Conservation (phyloP, 2,888 invertebrate species). For the Tenthredo mesomela region DNA sequence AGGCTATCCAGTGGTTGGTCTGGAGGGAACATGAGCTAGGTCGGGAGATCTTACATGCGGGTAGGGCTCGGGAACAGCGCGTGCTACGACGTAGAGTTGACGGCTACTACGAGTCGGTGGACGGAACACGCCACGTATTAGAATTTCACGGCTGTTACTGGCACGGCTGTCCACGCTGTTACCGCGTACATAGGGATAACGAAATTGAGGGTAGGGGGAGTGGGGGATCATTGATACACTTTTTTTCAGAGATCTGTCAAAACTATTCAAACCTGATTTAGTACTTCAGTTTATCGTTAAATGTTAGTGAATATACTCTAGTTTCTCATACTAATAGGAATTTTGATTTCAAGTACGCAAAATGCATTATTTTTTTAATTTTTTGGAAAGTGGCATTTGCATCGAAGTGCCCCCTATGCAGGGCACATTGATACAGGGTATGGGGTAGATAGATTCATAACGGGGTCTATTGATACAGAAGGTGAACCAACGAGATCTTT, state of each 20-base stretch:
- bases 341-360: neutral
- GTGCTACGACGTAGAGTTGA: too few species aligned
- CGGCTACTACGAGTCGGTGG: too few species aligned
- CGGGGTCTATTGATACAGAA: neutral
- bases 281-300: neutral
- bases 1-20: too few species aligned
- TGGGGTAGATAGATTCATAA: neutral
- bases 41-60: too few species aligned
- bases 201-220: too few species aligned
- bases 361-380: constrained; percentile 5
- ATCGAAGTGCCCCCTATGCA: constrained; percentile 12
- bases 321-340: neutral
- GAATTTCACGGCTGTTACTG: too few species aligned
- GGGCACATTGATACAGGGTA: constrained; percentile 22
- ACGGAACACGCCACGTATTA: too few species aligned
- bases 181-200: too few species aligned
- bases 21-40: too few species aligned
- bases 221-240: constrained; percentile 4
- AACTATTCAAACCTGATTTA: neutral
- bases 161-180: too few species aligned
- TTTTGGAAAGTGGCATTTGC: neutral
- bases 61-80: too few species aligned
- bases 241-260: neutral
- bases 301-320: constrained; percentile 20
- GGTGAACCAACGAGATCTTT: neutral